Percentiles rank a stretch among this genome's conserved stretches.
phyloP scores from a whole-genome alignment of 2,797 vertebrate species.

The Aphelocoma californica region DNA sequence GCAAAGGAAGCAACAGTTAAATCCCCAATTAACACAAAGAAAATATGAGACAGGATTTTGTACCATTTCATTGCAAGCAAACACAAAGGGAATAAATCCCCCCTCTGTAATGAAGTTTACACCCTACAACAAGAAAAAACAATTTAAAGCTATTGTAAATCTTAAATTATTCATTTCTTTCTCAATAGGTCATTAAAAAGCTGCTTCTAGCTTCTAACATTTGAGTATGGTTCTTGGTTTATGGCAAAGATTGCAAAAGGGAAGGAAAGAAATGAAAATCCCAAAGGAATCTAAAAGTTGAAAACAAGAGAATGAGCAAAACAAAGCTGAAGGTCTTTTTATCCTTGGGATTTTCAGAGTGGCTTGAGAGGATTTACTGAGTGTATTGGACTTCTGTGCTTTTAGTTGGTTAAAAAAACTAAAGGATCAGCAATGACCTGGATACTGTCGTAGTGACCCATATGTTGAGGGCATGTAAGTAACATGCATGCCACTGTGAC shows the following conservation, averaged over 20 bases:
- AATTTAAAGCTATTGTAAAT: constrained; percentile 46
- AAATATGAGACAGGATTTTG: constrained; percentile 48
- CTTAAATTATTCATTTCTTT: constrained; percentile 57
- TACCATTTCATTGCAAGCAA: constrained; percentile 45
- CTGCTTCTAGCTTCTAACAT: neutral
- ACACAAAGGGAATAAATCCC: constrained; percentile 20
- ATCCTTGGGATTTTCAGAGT: constrained; percentile 20
- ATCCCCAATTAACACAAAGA: constrained; percentile 60
- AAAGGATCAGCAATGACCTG: neutral
- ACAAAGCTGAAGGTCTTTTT: neutral
- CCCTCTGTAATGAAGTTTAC: constrained; percentile 8
- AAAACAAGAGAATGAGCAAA: neutral
- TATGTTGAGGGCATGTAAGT: neutral
- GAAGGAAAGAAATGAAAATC: neutral
- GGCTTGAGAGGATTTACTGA: neutral
- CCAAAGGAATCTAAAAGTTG: constrained; percentile 10
- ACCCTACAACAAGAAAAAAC: neutral
- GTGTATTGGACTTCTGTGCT: neutral
- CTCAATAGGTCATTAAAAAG: constrained; percentile 21
- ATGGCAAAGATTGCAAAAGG: neutral
- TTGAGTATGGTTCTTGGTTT: neutral
- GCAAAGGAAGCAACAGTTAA: constrained; percentile 51
- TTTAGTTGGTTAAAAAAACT: neutral
- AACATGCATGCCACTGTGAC: neutral
- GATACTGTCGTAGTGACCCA: neutral